Base-by-base conservation (phyloP, 2,797 vertebrate species). In the Ctenochaetus hawaiiensis region DNA sequence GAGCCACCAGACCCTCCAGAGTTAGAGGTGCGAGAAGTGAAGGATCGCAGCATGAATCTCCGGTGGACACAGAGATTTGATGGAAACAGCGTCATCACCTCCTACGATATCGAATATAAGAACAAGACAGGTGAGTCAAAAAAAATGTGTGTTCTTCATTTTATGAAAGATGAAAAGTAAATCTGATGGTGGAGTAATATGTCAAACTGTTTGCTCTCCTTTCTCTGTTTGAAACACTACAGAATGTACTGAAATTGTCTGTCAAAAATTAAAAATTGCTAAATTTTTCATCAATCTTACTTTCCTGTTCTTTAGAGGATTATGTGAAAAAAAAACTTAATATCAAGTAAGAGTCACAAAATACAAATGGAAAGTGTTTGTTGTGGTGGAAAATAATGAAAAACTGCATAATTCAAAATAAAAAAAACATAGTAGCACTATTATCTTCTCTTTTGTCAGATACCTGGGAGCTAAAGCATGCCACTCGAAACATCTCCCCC, bases 71-170 rank as follows among this genome's bases (percentile, higher is more conserved):
- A 99, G 92, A 88, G 98, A 34, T 99, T 99, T 5, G 98, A 99
- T 0, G 98, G 98, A 67, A 99, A 99, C 94, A 99, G 98, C 67
- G 97, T 97, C 88, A 99, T 99, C 90, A 98, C 97, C 0, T 97
- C 96, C 1, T 99, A 99, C 0, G 98, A 99, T 67, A 99, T 99
- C 0, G 98, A 99, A 80, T 99, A 99, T 92, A 99, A 99, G 92
- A 99, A 99, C 88, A 99, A 99, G 83, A 98, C 98, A 0, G 98
- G 98, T 98, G 47, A 58, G 91, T 72, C 30, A 30, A 30, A 12
- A 54, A 52, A 43, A 63, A 17, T 56, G 14, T 34, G 3, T 45
- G 11, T 30, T 60, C 5, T 41, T 61, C 0, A 26, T 52, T 71
- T 57, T 4, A 41, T 4, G 18, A 6, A 49, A 60, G 62, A 76